These are phyloP conservation scores for Gambusia yucatana DNA, from an alignment of 2,797 vertebrate species.

Conservation along the genomic window DNA sequence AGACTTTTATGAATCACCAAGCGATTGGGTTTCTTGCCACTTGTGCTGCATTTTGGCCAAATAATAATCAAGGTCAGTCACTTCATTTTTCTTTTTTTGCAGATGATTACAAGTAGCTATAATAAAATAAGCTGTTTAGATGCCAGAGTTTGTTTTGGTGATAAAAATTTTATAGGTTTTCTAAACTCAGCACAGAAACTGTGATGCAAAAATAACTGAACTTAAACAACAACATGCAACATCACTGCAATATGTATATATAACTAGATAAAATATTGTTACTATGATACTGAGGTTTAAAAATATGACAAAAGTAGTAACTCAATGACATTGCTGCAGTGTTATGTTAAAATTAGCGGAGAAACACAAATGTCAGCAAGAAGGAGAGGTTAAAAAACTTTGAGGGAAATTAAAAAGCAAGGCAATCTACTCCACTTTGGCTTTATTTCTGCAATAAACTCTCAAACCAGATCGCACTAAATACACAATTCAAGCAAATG, in stretches of 20 bases:
- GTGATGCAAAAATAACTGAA: background rate
- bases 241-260: too few species aligned
- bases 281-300: background rate
- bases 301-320: background rate
- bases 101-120: background rate
- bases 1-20: background rate
- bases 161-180: background rate
- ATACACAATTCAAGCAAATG: background rate
- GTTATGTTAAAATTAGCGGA: background rate
- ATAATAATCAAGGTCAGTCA: background rate
- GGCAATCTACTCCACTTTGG: background rate
- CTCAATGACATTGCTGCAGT: background rate
- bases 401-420: background rate
- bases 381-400: background rate
- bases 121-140: background rate
- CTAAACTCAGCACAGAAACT: background rate
- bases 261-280: background rate
- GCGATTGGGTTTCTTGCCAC: background rate
- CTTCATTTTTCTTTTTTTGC: background rate
- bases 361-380: background rate
- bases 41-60: background rate
- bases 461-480: background rate
- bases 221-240: background rate
- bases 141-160: background rate
- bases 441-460: background rate